Evolutionary conservation across 1,140 invertebrate species (phyloP), one percentile per base, ranked within the genome.

Genomic region (Heliconius eleuchia): DNA sequence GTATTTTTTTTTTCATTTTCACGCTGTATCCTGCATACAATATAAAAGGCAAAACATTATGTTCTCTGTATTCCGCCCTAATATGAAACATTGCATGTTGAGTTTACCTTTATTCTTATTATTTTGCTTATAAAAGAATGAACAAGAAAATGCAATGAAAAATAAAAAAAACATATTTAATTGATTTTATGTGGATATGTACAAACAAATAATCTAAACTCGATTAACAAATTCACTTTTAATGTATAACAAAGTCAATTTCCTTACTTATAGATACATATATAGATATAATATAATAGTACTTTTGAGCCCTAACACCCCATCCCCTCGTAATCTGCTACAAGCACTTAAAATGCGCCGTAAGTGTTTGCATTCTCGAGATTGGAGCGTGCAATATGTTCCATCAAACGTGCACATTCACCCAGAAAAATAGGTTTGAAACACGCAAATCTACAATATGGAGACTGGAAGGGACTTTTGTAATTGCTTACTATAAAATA

Each of bases 381-480:
- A 76, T 76, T 76, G 73, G 70, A 77, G 71, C 78, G 74, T 60
- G 81, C 75, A 82, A 82, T 83, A 81, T 85, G 81, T 83, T 80
- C 74, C 75, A 77, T 73, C 77, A 60, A 80, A 79, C 71, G 70
- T n/a, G 74, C 80, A 79, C 76, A 83, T 80, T 74, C 73, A 71
- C 73, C 73, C 74, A 76, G 75, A 80, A 79, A 82, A 81, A 83
- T 76, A 84, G 84, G 80, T 75, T 82, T 74, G 71, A 72, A 79
- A 78, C 83, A 86, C 85, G 83, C 82, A 39, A 85, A 80, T 80
- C 60, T 66, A 30, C 60, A 23, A 71, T 82, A 37, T 75, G 74
- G 13, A 46, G 39, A n/a, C 74, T 74, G 71, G 76, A 81, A 79
- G 52, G 46, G 75, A 76, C 73, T 55, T 71, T n/a, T 37, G 72